These are phyloP conservation scores for Athalia circularis DNA, from an alignment of 2,888 invertebrate genomes.

Conservation along the genomic window DNA sequence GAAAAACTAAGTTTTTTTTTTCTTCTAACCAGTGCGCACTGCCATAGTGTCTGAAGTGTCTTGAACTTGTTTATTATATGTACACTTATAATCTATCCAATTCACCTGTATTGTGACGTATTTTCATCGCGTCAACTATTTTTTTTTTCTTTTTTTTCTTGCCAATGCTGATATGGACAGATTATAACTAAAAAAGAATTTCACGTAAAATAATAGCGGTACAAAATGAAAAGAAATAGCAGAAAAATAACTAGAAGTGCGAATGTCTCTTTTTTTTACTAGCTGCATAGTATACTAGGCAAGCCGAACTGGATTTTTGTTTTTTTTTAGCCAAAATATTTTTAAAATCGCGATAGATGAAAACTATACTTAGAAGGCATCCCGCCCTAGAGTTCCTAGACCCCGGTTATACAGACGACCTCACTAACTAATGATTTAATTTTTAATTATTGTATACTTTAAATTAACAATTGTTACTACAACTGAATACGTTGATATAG, in stretches of 20 bases:
- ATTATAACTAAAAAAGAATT: conserved; percentile 32
- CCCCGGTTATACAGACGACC: conserved; percentile 41
- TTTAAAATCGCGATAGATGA: neutral
- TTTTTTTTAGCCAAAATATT: conserved; percentile 19
- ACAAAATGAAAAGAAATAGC: neutral
- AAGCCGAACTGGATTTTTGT: conserved; percentile 20
- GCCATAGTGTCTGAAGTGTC: conserved; percentile 46
- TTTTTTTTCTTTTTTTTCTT: neutral
- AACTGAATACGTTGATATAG: conserved; percentile 34
- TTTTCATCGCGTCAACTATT: conserved; percentile 21
- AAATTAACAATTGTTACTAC: conserved; percentile 40
- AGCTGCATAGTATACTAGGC: conserved; percentile 3
- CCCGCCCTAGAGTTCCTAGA: conserved; percentile 44
- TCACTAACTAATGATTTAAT: conserved; percentile 34
- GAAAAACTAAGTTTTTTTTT: conserved; percentile 28
- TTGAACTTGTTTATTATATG: conserved; percentile 22
- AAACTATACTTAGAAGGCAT: conserved; percentile 31
- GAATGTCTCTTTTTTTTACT: conserved; percentile 20
- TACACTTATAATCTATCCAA: conserved; percentile 35
- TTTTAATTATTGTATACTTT: conserved; percentile 26
- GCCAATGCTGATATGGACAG: conserved; percentile 35
- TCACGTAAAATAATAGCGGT: conserved; percentile 14
- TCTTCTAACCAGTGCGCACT: conserved; percentile 45
- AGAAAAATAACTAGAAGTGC: conserved; percentile 17
- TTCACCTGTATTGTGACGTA: conserved; percentile 30